A percentile compares a stretch with the other conserved stretches of the same genome.
These are phyloP conservation scores for Phymatocera aterrima DNA, from an alignment of 2,888 invertebrate species.

Conservation along the genomic window DNA sequence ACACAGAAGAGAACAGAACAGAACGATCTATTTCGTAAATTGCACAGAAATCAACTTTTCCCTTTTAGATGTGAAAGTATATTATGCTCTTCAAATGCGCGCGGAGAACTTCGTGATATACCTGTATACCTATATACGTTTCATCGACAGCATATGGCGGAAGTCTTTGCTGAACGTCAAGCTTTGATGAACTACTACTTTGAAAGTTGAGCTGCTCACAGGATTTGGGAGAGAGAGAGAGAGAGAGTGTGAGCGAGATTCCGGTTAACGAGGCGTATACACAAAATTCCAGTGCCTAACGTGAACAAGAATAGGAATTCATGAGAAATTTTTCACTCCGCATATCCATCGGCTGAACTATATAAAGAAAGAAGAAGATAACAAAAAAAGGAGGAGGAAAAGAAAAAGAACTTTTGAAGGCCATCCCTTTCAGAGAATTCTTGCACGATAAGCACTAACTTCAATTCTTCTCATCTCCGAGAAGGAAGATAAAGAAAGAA, in stretches of 20 bases:
- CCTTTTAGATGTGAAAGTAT: neutral
- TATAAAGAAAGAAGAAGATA: too few species aligned
- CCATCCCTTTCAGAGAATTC: slow-evolving; percentile 15
- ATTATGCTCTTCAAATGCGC: neutral
- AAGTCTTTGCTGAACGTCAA: slow-evolving; percentile 5
- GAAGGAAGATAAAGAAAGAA: too few species aligned
- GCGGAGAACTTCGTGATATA: neutral
- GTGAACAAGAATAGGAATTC: slow-evolving; percentile 26
- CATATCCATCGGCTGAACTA: neutral
- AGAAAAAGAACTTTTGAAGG: too few species aligned
- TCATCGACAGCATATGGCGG: neutral
- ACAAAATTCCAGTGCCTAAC: neutral
- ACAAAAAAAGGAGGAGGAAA: too few species aligned
- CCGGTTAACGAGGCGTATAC: slow-evolving; percentile 34
- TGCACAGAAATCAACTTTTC: slow-evolving; percentile 32
- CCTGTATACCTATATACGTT: neutral
- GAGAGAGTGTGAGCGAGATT: too few species aligned
- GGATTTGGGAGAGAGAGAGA: neutral
- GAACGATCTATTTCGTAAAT: slow-evolving; percentile 30
- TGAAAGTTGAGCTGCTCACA: slow-evolving; percentile 3
- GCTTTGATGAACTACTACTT: slow-evolving; percentile 39
- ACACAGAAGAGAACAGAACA: too few species aligned
- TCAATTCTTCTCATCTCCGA: slow-evolving; percentile 15
- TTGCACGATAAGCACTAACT: slow-evolving; percentile 13
- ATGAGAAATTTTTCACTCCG: slow-evolving; percentile 12